These are phyloP conservation scores for Protomyctophum bolini DNA, from an alignment of 2,113 vertebrate genomes.

Conservation along the genomic window DNA sequence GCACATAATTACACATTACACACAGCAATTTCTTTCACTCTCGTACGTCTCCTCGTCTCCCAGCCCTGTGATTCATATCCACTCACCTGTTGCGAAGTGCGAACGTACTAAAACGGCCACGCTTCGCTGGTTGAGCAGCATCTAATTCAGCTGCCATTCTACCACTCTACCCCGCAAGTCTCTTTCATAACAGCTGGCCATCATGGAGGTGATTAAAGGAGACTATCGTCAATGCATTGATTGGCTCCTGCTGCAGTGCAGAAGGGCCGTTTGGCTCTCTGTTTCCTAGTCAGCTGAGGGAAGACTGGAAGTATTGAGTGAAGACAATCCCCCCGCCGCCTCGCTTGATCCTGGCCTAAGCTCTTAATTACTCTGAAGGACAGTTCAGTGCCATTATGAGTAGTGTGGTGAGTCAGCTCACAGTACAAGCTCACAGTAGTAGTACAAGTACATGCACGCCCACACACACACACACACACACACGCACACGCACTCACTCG, in stretches of 20 bases:
- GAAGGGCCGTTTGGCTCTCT: slow-evolving; percentile 27
- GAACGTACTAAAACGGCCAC: neutral
- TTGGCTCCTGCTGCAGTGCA: slow-evolving; percentile 6
- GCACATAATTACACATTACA: neutral
- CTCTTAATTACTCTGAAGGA: slow-evolving; percentile 68
- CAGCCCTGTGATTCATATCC: slow-evolving; percentile 17
- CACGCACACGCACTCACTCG: slow-evolving; percentile 17
- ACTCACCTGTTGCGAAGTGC: neutral
- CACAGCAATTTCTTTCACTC: neutral
- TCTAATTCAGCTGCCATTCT: neutral
- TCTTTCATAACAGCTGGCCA: slow-evolving; percentile 15
- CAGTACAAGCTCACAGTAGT: neutral
- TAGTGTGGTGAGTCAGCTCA: slow-evolving; percentile 26
- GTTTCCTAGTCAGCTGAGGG: slow-evolving; percentile 38
- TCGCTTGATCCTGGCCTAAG: slow-evolving; percentile 61
- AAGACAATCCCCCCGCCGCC: slow-evolving; percentile 50
- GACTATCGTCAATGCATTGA: slow-evolving; percentile 34
- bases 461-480: slow-evolving; percentile 5
- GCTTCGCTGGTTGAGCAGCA: slow-evolving; percentile 6
- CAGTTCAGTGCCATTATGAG: slow-evolving; percentile 59
- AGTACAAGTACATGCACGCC: neutral
- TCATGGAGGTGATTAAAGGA: slow-evolving; percentile 29
- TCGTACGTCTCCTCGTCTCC: slow-evolving; percentile 14
- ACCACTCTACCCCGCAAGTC: neutral
- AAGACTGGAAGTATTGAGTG: slow-evolving; percentile 46